Evolutionary conservation across 1,140 invertebrate species (phyloP), one percentile per base, ranked within the genome.

Genomic region (Solen grandis): DNA sequence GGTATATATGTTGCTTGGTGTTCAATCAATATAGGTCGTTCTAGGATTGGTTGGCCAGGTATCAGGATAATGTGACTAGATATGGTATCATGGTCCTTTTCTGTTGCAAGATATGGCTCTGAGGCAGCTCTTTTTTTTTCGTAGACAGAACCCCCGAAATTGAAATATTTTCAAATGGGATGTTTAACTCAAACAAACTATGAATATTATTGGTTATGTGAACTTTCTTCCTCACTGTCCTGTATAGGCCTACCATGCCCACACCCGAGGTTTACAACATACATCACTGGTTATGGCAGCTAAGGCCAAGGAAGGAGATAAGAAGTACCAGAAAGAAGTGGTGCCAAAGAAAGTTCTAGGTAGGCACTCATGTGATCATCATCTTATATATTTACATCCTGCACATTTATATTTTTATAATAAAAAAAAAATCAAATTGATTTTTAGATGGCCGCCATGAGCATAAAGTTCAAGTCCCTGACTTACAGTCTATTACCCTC

Each of bases 201-300:
- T 14, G 46, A 50, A 50, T 14, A 50, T 50, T 50, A n/a, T n/a
- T 50, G 46, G 13, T n/a, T 14, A 50, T 50, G 13, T 50, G n/a
- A n/a, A n/a, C 13, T 50, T 14, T 50, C n/a, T 14, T 50, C n/a
- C 46, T n/a, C 13, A 50, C 13, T 50, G n/a, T n/a, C n/a, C 46
- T 14, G 35, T 66, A 14, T 36, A 66, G 63, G 35, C 60, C 1
- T 76, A 76, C 29, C 62, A 76, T 50, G 41, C 27, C 14, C 74
- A 76, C 22, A 76, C 74, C 8, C 38, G 74, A 46, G 62, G 60
- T 14, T 35, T 66, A 22, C 59, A 63, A 38, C 74, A 76, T 36
- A 76, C 74, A 65, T 36, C 60, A 52, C 29, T 76, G 31, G 62
- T 76, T 19, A 76, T 76, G 74, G 38, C 62, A 46, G 73, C 73